These are phyloP conservation scores for Hassar affinis DNA, from an alignment of 2,113 vertebrate genomes.

Conservation along the genomic window DNA sequence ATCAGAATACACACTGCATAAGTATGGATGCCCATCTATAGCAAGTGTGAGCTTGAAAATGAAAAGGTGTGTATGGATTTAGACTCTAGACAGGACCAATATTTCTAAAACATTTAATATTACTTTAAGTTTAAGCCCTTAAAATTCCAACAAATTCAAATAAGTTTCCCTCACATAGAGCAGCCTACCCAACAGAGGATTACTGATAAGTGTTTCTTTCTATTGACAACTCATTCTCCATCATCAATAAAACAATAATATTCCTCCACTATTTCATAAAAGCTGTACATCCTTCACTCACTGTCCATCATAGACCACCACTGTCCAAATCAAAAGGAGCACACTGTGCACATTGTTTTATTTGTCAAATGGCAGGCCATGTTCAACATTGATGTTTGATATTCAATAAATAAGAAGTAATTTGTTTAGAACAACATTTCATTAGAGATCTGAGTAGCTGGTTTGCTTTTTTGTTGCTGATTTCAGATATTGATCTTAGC, in stretches of 20 bases:
- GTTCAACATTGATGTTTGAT: not conserved
- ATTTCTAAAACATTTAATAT: not conserved
- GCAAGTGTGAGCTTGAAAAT: not conserved
- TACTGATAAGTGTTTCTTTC: not conserved
- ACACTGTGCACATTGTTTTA: not conserved
- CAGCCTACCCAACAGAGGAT: not conserved
- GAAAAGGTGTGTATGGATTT: too few species aligned
- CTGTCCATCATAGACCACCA: not conserved
- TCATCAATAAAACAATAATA: not conserved
- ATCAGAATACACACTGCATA: not conserved
- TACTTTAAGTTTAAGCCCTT: not conserved
- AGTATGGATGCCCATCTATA: not conserved
- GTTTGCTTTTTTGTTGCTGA: not conserved
- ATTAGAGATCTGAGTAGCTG: not conserved
- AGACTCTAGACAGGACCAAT: too few species aligned
- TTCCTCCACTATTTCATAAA: not conserved
- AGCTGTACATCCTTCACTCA: too few species aligned
- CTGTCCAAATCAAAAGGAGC: not conserved
- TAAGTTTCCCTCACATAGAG: not conserved
- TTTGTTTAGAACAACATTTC: not conserved
- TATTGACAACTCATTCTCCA: not conserved
- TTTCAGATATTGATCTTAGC: not conserved
- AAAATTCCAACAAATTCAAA: not conserved
- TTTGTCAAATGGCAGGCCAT: not conserved
- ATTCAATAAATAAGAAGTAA: not conserved